phyloP scores from a whole-genome alignment of 2,888 invertebrate species.

The Hyalella azteca region DNA sequence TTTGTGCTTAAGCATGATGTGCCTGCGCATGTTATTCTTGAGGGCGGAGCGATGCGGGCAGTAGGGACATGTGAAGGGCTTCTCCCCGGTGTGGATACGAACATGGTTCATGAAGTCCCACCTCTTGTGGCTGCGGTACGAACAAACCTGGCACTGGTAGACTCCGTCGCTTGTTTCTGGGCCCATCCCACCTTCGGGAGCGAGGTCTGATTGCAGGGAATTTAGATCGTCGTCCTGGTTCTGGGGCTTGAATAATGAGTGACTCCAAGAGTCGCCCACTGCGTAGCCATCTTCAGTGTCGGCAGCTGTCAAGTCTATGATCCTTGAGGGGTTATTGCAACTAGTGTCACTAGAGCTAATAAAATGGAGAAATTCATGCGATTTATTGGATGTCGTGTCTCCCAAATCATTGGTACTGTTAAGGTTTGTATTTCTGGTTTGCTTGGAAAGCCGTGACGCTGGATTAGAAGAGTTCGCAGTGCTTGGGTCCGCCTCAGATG shows the following conservation, averaged over 20 bases:
- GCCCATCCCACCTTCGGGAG: background rate
- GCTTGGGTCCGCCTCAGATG: no score
- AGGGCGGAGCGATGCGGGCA: background rate
- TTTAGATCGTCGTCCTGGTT: background rate
- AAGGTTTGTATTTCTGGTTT: no score
- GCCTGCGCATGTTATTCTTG: conserved; percentile 10
- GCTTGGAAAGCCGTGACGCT: no score
- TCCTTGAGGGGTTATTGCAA: background rate
- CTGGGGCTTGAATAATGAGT: background rate
- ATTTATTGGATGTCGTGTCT: no score
- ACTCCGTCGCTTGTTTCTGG: background rate
- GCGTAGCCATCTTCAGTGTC: background rate
- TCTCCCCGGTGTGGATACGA: conserved; percentile 15
- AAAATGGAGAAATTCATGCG: no score
- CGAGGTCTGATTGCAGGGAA: background rate
- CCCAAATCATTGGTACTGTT: no score
- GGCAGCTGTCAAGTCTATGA: background rate
- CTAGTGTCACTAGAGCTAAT: no score
- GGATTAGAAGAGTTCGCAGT: no score
- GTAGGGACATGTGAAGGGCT: background rate
- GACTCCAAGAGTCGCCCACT: background rate
- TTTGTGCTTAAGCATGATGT: conserved; percentile 6
- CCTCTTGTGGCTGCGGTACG: background rate
- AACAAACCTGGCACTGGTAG: conserved; percentile 9
- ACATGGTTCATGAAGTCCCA: conserved; percentile 3